These are phyloP conservation scores for Bradypodion ventrale DNA, from an alignment of 2,797 vertebrate species.

Conservation along the genomic window DNA sequence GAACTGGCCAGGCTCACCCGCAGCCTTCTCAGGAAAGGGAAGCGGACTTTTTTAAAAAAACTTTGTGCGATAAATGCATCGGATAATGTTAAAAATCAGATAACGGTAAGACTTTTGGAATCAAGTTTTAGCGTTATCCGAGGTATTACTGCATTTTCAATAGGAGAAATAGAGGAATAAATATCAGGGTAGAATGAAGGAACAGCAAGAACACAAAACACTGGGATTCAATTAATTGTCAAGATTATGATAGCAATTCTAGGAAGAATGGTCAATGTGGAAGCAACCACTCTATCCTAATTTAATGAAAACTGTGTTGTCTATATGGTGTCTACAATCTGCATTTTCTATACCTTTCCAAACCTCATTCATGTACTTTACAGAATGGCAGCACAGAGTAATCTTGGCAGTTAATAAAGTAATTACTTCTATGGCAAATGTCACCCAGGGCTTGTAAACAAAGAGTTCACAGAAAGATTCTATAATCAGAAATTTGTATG, in stretches of 20 bases:
- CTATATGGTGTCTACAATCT: neutral
- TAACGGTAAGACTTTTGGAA: too few relatives aligned
- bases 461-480: neutral
- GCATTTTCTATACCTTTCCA: neutral
- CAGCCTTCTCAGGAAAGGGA: too few relatives aligned
- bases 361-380: neutral
- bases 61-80: too few relatives aligned
- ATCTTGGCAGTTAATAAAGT: neutral
- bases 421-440: neutral
- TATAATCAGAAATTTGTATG: neutral
- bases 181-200: neutral
- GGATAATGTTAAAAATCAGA: too few relatives aligned
- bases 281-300: neutral
- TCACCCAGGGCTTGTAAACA: neutral
- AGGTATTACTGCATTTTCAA: too few relatives aligned
- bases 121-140: too few relatives aligned
- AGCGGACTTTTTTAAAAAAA: too few relatives aligned
- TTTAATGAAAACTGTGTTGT: neutral
- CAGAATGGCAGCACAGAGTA: neutral
- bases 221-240: neutral
- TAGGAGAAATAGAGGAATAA: neutral
- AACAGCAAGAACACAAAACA: neutral
- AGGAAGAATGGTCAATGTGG: neutral
- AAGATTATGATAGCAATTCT: neutral
- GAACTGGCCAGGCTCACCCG: too few relatives aligned